A percentile compares a stretch with the other conserved stretches of the same genome.
Evolutionary conservation across 2,113 vertebrate species (phyloP).

Genomic region (Oceanodroma tethys): DNA sequence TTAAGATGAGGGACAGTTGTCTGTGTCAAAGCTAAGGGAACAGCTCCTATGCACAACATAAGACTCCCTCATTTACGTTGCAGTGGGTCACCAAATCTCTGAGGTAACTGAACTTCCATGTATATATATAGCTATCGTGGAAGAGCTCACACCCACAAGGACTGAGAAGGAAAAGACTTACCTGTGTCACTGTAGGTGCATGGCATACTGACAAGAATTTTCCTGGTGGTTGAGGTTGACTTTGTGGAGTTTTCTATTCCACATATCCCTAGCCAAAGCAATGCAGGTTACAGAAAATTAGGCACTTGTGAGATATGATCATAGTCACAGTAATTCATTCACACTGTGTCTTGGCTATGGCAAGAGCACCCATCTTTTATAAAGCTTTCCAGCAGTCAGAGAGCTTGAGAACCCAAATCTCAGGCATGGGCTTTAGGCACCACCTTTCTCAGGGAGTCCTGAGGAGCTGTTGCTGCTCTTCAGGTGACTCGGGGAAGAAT

Average conservation of each 20-base stretch:
- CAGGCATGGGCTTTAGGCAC: neutral
- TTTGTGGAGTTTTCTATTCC: neutral
- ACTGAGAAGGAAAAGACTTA: neutral
- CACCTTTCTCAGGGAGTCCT: neutral
- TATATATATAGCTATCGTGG: neutral
- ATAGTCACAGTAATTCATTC: neutral
- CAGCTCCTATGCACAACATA: neutral
- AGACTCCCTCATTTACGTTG: rapidly evolving
- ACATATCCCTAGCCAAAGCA: neutral
- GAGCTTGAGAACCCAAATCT: neutral
- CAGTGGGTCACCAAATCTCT: neutral
- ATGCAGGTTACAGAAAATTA: neutral
- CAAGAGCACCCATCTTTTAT: neutral
- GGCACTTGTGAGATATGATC: neutral
- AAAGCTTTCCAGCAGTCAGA: neutral
- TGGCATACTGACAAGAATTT: neutral
- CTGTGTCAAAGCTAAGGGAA: neutral
- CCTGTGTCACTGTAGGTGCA: neutral
- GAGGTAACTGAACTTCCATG: neutral
- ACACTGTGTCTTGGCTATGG: neutral
- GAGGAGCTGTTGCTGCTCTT: neutral
- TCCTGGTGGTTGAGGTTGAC: neutral
- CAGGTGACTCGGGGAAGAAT: neutral
- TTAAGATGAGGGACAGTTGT: neutral
- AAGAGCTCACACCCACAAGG: neutral